Conservation (phyloP, 1,140 invertebrate species). For the Monochamus saltuarius region DNA sequence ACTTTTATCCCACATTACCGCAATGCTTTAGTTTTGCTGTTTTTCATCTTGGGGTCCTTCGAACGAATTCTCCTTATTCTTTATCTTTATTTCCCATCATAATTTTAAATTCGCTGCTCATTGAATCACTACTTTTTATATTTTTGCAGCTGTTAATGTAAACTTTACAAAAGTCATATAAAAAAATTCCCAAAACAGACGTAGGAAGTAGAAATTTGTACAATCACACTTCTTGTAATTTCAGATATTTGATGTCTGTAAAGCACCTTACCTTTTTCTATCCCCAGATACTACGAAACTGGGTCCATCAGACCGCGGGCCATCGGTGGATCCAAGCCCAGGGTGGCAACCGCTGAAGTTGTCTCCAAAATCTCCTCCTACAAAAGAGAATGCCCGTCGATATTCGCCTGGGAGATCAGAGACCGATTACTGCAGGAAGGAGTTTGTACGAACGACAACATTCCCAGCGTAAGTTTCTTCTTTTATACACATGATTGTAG, state of each 20-base stretch:
- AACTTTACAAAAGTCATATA: no score
- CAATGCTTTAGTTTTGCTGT: no score
- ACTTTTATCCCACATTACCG: no score
- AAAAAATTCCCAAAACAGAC: no score
- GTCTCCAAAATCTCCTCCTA: constrained; percentile 94
- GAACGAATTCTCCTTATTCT: no score
- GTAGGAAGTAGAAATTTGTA: neutral
- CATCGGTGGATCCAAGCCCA: constrained; percentile 93
- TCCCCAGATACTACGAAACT: constrained; percentile 93
- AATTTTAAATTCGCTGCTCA: no score
- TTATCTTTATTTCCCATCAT: no score
- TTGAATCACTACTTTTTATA: no score
- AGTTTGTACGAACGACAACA: constrained; percentile 98
- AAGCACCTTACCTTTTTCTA: constrained; percentile 20
- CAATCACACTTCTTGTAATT: constrained; percentile 5
- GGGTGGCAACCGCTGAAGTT: constrained; percentile 93
- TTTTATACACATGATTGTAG: neutral
- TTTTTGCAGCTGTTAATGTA: no score
- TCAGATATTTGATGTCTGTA: constrained; percentile 30
- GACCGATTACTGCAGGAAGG: constrained; percentile 94
- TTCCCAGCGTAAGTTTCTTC: constrained; percentile 89
- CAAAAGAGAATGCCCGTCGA: constrained; percentile 95
- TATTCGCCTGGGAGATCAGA: constrained; percentile 98
- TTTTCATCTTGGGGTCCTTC: no score
- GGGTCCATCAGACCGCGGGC: constrained; percentile 94